Evolutionary conservation across 1,140 invertebrate species (phyloP), one percentile per base, ranked within the genome.

Genomic region (Drosophila arizonae): DNA sequence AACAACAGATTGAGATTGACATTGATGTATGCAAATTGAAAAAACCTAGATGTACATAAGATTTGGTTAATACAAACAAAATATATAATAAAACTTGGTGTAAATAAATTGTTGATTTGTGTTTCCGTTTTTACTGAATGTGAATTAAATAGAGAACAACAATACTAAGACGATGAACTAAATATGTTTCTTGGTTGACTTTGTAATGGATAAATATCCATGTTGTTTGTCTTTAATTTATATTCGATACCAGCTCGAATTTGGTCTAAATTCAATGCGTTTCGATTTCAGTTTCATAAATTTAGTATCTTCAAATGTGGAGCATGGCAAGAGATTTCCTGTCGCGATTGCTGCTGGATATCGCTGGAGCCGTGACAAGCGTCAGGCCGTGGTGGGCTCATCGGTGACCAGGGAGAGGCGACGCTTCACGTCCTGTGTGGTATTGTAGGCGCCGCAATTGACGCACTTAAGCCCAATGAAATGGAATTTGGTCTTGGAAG

Each of bases 371-470:
- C 21, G 39, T n/a, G 39, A 58, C 39, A 28, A 67, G 57, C 67
- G 75, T 91, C 74, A 91, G 54, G 90, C 90, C n/a, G 90, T 90
- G 8, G 81, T 74, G 11, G 90, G 78, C 66, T 91, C 90, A 85
- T 91, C 90, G 64, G 78, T 77, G 41, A 90, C 89, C 65, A 91
- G 55, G 10, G 88, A 91, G 17, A 90, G 74, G 24, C 90, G 80
- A 56, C 88, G 89, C 60, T 91, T 92, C 1, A 90, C 82, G 81
- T 92, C 88, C 82, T 95, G 94, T 80, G 95, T 96, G 3, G 97
- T 97, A 88, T 97, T 97, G 85, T 97, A 97, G 5, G 96, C 96
- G 3, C 96, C 96, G 88, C 97, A 97, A 77, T 95, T 93, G 41
- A 93, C 92, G 92, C 97, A 97, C 90, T 97, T 97, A 41, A 97